Percentiles rank a stretch among this genome's conserved stretches.
Evolutionary conservation across 2,113 vertebrate genomes (phyloP).

Genomic region (Bubo blakistoni): DNA sequence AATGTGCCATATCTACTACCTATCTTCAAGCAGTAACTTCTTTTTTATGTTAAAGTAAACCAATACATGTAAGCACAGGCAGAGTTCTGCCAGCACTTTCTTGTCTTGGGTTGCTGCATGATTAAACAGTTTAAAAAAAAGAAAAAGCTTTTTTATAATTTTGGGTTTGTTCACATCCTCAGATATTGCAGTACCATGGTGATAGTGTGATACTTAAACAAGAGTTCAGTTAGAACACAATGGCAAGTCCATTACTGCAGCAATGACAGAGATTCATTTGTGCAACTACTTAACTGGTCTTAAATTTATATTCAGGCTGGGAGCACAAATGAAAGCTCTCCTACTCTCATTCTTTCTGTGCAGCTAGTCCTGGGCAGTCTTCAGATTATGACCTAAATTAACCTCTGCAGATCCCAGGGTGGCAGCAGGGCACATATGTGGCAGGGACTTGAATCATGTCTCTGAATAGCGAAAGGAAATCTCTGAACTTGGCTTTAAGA

Average conservation of each 20-base stretch:
- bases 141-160: neutral
- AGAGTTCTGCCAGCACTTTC: neutral
- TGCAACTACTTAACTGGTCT: neutral
- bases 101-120: neutral
- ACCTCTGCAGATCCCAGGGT: neutral
- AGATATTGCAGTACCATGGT: neutral
- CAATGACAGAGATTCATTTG: neutral
- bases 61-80: neutral
- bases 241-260: neutral
- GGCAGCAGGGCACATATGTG: neutral
- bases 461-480: neutral
- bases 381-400: neutral
- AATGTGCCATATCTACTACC: accelerated
- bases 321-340: neutral
- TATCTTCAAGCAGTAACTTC: neutral
- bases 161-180: neutral
- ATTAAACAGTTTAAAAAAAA: neutral
- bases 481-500: neutral
- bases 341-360: neutral
- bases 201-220: neutral
- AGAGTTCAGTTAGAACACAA: neutral
- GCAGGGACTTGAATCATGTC: neutral
- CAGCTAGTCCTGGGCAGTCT: neutral
- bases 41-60: neutral
- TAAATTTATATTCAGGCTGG: neutral